Conservation (phyloP, 2,888 invertebrate species). For the Drosophila greeni region DNA sequence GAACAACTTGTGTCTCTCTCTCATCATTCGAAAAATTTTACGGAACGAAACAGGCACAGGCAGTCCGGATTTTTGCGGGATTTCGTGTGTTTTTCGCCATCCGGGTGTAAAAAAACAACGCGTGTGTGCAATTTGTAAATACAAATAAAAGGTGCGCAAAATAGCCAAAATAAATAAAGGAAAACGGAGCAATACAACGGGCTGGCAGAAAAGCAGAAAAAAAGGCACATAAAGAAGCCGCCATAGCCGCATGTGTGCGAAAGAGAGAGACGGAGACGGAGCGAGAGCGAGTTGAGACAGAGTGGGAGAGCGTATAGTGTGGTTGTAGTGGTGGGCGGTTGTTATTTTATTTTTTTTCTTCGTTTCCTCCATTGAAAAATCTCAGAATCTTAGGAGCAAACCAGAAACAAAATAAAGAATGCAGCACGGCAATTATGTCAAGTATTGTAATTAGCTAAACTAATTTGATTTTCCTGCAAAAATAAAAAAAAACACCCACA, state of each 20-base stretch:
- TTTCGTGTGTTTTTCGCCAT: slow-evolving; percentile 32
- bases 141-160: slow-evolving; percentile 21
- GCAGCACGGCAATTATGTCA: background rate
- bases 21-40: background rate
- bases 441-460: background rate
- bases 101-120: slow-evolving; percentile 52
- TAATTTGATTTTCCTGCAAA: slow-evolving; percentile 9
- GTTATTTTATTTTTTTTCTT: slow-evolving; percentile 13
- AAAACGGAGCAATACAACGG: slow-evolving; percentile 23
- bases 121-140: slow-evolving; percentile 25
- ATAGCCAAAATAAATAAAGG: slow-evolving; percentile 16
- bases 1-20: background rate
- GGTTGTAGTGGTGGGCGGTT: slow-evolving; percentile 43
- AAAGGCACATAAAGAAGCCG: slow-evolving; percentile 40
- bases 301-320: slow-evolving; percentile 43
- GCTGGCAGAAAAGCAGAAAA: slow-evolving; percentile 10
- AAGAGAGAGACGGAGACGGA: slow-evolving; percentile 19
- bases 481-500: slow-evolving; percentile 16
- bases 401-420: background rate
- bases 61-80: slow-evolving; percentile 41
- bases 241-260: slow-evolving; percentile 34
- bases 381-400: slow-evolving; percentile 8
- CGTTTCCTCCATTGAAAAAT: slow-evolving; percentile 49
- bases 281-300: slow-evolving; percentile 3
- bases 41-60: slow-evolving; percentile 38